A percentile compares a stretch with the other conserved stretches of the same genome.
phyloP scores from a whole-genome alignment of 2,888 invertebrate genomes.

The Sinelater perroti region DNA sequence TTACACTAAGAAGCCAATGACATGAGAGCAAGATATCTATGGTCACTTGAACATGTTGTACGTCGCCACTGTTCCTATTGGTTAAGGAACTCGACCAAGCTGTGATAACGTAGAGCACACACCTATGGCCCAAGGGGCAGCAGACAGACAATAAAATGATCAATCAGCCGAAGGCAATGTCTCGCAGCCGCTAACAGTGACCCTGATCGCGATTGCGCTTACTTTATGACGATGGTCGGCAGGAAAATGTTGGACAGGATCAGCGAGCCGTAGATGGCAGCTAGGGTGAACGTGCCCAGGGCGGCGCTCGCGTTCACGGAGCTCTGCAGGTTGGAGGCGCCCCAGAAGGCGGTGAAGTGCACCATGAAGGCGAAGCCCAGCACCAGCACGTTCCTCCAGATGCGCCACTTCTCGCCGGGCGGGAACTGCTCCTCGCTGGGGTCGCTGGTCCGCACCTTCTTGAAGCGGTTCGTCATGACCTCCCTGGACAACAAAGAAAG shows the following conservation, averaged over 20 bases:
- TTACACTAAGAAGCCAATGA: no score
- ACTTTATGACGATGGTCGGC: slow-evolving; percentile 85
- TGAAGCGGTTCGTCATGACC: slow-evolving; percentile 39
- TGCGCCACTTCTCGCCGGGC: slow-evolving; percentile 73
- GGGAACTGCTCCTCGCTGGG: slow-evolving; percentile 38
- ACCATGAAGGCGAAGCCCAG: slow-evolving; percentile 91
- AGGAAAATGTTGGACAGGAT: slow-evolving; percentile 90
- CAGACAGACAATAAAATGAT: no score
- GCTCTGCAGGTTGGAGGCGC: slow-evolving; percentile 83
- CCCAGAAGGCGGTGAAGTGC: slow-evolving; percentile 92
- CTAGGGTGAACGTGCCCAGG: slow-evolving; percentile 83
- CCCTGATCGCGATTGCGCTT: no score
- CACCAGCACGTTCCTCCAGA: slow-evolving; percentile 84
- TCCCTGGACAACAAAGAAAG: slow-evolving; percentile 21
- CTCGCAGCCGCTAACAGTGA: no score
- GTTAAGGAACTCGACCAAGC: no score
- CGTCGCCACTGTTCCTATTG: no score
- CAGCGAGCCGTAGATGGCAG: slow-evolving; percentile 86
- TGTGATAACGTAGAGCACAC: no score
- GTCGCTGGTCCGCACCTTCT: slow-evolving; percentile 38
- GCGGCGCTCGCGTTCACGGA: slow-evolving; percentile 85
- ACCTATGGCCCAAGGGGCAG: no score
- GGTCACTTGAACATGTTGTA: no score
- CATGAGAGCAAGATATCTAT: no score
- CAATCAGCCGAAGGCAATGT: no score